Percentiles rank a stretch among this genome's conserved stretches.
phyloP scores from a whole-genome alignment of 1,140 invertebrate genomes.

The Camponotus floridanus region DNA sequence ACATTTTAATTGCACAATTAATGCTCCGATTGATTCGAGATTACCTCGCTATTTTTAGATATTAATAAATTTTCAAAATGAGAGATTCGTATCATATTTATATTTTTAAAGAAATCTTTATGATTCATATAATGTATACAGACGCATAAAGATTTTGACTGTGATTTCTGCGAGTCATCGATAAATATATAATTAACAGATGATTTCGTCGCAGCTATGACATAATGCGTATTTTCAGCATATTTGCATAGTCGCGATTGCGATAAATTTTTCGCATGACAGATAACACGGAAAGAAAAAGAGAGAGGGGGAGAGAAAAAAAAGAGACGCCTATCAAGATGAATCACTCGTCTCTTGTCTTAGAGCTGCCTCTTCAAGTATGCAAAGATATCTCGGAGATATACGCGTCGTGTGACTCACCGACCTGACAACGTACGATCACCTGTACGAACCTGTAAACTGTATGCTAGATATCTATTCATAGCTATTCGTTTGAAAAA shows the following conservation, averaged over 20 bases:
- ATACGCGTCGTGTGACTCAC: slow-evolving; percentile 64
- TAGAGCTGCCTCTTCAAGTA: slow-evolving; percentile 36
- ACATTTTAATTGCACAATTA: neutral
- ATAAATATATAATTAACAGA: neutral
- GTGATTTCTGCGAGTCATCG: neutral
- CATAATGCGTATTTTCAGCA: slow-evolving; percentile 51
- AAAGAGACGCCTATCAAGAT: slow-evolving; percentile 3
- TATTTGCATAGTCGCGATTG: slow-evolving; percentile 27
- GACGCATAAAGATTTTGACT: neutral
- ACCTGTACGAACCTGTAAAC: slow-evolving; percentile 33
- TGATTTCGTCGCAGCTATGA: slow-evolving; percentile 1
- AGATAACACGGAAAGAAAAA: neutral
- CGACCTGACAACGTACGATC: slow-evolving; percentile 30
- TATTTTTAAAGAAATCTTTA: slow-evolving; percentile 12
- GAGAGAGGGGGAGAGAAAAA: neutral
- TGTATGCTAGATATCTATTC: neutral
- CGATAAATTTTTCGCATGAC: slow-evolving; percentile 52
- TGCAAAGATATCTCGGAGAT: slow-evolving; percentile 33
- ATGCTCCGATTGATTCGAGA: neutral
- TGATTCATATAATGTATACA: neutral
- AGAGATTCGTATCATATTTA: neutral
- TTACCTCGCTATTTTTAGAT: neutral
- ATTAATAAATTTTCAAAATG: too few relatives aligned
- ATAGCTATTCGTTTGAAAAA: neutral
- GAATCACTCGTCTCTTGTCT: slow-evolving; percentile 59